Evolutionary conservation across 1,140 invertebrate genomes (phyloP).

Genomic region (Ooceraea biroi): DNA sequence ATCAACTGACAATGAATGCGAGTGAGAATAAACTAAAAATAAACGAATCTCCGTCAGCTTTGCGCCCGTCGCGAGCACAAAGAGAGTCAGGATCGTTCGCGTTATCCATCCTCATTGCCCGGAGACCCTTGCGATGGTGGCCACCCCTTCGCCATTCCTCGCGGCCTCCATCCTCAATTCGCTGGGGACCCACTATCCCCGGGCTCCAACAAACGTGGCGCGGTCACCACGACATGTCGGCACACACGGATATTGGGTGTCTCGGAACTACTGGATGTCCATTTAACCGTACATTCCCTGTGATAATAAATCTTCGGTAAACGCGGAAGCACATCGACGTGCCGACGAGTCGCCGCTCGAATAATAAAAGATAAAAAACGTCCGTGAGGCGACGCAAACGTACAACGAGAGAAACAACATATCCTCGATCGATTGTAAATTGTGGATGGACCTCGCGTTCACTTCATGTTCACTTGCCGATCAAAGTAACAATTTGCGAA

Average conservation of each 20-base stretch:
- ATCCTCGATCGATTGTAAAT: background rate
- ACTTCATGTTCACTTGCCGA: constrained; percentile 26
- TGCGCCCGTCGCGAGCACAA: background rate
- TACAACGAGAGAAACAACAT: too few relatives aligned
- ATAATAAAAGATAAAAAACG: background rate
- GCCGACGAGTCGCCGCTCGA: background rate
- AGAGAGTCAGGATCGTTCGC: background rate
- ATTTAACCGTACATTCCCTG: background rate
- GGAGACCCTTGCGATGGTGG: background rate
- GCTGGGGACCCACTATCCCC: constrained; percentile 41
- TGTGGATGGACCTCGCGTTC: background rate
- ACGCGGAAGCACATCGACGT: background rate
- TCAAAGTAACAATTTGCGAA: background rate
- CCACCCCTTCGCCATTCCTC: constrained; percentile 13
- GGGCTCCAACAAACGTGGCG: constrained; percentile 9
- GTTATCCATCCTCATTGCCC: constrained; percentile 55
- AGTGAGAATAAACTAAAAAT: too few relatives aligned
- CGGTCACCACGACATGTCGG: constrained; percentile 19
- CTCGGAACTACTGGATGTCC: background rate
- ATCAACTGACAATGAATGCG: too few relatives aligned
- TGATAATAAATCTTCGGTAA: background rate
- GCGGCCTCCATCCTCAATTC: constrained; percentile 8
- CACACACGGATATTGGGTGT: constrained; percentile 32
- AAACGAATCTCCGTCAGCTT: too few relatives aligned
- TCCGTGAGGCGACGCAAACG: too few relatives aligned